Evolutionary conservation across 2,797 vertebrate species (phyloP).

Genomic region (Morus bassanus): DNA sequence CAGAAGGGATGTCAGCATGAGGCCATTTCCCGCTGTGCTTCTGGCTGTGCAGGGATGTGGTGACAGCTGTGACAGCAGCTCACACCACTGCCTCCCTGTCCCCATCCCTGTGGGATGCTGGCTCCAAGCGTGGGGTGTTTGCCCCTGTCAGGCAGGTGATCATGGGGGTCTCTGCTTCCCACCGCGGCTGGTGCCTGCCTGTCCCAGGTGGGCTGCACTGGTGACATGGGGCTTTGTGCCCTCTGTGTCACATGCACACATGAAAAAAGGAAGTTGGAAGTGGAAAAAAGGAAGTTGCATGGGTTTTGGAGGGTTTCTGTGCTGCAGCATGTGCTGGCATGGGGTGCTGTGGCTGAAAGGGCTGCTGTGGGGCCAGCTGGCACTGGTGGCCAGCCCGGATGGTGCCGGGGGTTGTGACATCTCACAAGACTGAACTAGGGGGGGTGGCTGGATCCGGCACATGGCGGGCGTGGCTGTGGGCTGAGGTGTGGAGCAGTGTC

Average conservation of each 20-base stretch:
- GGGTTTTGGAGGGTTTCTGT: neutral
- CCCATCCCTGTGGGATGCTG: neutral
- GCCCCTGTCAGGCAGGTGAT: neutral
- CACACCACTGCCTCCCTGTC: neutral
- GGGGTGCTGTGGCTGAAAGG: neutral
- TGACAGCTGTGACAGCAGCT: neutral
- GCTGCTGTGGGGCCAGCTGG: neutral
- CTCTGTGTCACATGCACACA: fast-evolving
- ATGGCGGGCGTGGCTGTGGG: fast-evolving
- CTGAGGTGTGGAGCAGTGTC: neutral
- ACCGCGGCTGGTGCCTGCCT: fast-evolving
- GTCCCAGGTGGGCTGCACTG: neutral
- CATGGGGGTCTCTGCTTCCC: neutral
- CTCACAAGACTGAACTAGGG: neutral
- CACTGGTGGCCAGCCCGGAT: neutral
- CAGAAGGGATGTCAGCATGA: neutral
- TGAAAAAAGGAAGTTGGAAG: neutral
- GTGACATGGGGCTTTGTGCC: neutral
- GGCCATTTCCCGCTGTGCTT: fast-evolving
- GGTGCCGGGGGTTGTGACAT: neutral
- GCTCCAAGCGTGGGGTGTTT: fast-evolving
- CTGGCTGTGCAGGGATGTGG: neutral
- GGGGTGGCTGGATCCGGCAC: neutral
- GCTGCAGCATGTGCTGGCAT: fast-evolving
- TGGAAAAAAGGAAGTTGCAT: neutral